A percentile compares a stretch with the other conserved stretches of the same genome.
phyloP scores from a whole-genome alignment of 2,113 vertebrate genomes.

The Cichladusa arquata region DNA sequence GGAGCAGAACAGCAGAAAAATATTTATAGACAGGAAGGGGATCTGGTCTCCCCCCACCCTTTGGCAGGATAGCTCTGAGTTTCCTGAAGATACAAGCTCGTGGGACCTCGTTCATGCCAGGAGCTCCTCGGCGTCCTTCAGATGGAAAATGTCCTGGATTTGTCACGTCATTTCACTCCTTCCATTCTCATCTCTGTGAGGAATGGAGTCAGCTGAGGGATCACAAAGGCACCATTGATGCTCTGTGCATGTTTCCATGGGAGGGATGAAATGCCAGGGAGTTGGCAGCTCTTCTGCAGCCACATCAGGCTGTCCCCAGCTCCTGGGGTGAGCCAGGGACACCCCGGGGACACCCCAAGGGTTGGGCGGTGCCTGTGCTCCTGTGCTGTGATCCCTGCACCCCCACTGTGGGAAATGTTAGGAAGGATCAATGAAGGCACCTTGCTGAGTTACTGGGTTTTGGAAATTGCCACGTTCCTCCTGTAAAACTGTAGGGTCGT shows the following conservation, averaged over 20 bases:
- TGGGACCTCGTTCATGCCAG: neutral
- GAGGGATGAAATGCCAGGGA: neutral
- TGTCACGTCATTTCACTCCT: neutral
- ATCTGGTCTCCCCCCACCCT: conserved; percentile 44
- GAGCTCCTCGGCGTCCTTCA: neutral
- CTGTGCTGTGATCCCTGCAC: neutral
- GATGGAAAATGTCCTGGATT: conserved; percentile 9
- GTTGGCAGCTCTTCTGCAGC: neutral
- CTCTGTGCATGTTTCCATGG: neutral
- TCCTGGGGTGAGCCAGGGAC: neutral
- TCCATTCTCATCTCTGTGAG: neutral
- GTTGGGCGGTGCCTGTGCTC: neutral
- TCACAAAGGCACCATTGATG: conserved; percentile 55
- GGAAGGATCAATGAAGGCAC: neutral
- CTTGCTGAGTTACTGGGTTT: neutral
- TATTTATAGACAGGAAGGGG: conserved; percentile 25
- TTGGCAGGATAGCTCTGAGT: conserved; percentile 17
- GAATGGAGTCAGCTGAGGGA: conserved; percentile 42
- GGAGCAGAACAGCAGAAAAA: neutral
- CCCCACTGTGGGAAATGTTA: neutral
- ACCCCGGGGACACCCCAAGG: neutral
- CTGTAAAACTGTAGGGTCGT: neutral
- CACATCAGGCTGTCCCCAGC: accelerated
- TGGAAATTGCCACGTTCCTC: neutral
- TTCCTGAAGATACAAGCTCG: conserved; percentile 17